Conservation (phyloP, 2,888 invertebrate genomes). For the Callimorpha dominula region DNA sequence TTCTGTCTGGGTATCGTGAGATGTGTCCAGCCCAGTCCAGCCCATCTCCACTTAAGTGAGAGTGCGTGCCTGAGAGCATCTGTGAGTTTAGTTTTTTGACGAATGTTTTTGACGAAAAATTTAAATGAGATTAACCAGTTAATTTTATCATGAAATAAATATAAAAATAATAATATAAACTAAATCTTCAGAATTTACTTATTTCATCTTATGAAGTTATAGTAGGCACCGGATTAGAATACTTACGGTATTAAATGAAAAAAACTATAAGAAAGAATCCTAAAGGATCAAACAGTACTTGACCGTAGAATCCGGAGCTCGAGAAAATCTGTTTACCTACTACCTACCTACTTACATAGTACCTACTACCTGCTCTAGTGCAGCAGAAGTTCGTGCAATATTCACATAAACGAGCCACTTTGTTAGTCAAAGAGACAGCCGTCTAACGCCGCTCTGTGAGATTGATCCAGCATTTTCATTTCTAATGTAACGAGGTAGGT, state of each 20-base stretch:
- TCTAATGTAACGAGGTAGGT: constrained; percentile 2
- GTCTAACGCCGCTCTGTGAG: constrained; percentile 18
- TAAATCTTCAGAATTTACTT: neutral
- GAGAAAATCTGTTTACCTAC: neutral
- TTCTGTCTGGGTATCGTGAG: no score
- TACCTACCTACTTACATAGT: constrained; percentile 15
- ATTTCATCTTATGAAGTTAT: neutral
- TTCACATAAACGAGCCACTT: constrained; percentile 39
- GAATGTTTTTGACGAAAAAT: no score
- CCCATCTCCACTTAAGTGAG: no score
- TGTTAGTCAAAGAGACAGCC: constrained; percentile 21
- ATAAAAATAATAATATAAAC: no score
- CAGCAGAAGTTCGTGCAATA: constrained; percentile 46
- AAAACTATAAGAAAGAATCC: neutral
- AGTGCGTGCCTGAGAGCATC: no score
- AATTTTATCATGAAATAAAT: no score
- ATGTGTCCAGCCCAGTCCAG: no score
- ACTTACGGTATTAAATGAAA: neutral
- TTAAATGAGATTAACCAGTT: no score
- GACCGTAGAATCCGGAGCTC: neutral
- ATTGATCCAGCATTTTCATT: constrained; percentile 21
- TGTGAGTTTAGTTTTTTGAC: no score
- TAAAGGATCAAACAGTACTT: neutral
- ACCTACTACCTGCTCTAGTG: constrained; percentile 40
- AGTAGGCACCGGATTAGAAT: neutral